Percentiles rank a stretch among this genome's conserved stretches.
Evolutionary conservation across 2,113 vertebrate species (phyloP).

Genomic region (Salvelinus fontinalis): DNA sequence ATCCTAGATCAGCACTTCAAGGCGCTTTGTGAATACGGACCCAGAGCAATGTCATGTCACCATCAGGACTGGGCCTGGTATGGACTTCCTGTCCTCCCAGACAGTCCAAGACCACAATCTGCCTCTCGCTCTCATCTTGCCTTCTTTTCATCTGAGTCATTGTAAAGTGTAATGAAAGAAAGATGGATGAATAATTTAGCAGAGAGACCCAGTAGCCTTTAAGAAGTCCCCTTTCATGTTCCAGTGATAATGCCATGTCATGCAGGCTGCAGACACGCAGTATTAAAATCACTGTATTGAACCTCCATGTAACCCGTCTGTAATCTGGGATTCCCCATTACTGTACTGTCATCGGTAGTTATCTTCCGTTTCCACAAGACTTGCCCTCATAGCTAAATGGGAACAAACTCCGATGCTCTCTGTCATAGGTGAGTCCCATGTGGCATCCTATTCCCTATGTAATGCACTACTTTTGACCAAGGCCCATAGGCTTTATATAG

Average conservation of each 20-base stretch:
- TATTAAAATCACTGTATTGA: slow-evolving; percentile 27
- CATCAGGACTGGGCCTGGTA: no score
- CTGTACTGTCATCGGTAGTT: slow-evolving; percentile 27
- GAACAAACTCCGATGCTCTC: not conserved
- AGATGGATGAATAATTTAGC: slow-evolving; percentile 69
- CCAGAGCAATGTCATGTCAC: no score
- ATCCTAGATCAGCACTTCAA: no score
- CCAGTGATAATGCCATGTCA: slow-evolving; percentile 35
- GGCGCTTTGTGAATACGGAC: no score
- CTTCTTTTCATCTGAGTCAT: slow-evolving; percentile 67
- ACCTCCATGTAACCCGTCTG: not conserved
- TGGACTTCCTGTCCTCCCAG: not conserved
- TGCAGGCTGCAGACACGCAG: not conserved
- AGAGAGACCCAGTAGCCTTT: slow-evolving; percentile 41
- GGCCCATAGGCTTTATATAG: no score
- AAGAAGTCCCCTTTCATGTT: slow-evolving; percentile 47
- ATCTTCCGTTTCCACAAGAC: slow-evolving; percentile 20
- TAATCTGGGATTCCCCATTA: slow-evolving; percentile 42
- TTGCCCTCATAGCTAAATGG: slow-evolving; percentile 5
- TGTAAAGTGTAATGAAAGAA: slow-evolving; percentile 63
- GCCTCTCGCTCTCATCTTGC: slow-evolving; percentile 42
- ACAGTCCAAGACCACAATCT: slow-evolving; percentile 44
- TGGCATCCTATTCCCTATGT: not conserved
- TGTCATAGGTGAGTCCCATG: not conserved
- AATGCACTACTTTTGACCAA: not conserved